Evolutionary conservation across 1,140 invertebrate species (phyloP).

Genomic region (Pantala flavescens): DNA sequence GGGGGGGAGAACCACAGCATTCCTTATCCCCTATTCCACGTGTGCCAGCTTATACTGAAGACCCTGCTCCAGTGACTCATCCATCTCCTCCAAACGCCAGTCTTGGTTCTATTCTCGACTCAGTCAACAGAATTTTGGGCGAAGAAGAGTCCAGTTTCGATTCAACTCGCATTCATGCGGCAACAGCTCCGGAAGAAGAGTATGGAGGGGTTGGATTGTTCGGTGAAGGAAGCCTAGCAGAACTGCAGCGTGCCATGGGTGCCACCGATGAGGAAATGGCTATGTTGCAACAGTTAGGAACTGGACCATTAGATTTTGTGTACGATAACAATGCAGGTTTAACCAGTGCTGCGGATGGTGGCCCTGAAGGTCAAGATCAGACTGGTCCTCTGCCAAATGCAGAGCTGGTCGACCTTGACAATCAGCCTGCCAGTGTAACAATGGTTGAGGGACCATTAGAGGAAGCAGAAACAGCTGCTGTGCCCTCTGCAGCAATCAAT

Average conservation of each 20-base stretch:
- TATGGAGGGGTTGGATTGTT: neutral
- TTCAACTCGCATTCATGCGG: neutral
- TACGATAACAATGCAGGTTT: conserved; percentile 15
- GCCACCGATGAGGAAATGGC: conserved; percentile 31
- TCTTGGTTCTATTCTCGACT: conserved; percentile 4
- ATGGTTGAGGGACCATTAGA: conserved; percentile 22
- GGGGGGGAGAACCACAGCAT: neutral
- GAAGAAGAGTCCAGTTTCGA: neutral
- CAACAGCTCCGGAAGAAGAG: neutral
- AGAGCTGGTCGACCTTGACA: conserved; percentile 18
- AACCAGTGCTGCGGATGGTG: neutral
- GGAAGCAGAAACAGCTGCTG: neutral
- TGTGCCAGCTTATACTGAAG: neutral
- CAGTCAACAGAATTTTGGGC: conserved; percentile 9
- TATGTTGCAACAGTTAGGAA: conserved; percentile 29
- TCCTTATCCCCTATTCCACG: neutral
- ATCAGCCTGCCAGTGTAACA: conserved; percentile 24
- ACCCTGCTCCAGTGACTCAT: neutral
- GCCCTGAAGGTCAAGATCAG: neutral
- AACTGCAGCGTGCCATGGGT: conserved; percentile 30
- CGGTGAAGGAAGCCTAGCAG: conserved; percentile 19
- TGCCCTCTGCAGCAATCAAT: neutral
- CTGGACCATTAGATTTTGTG: conserved; percentile 13
- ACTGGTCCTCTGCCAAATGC: conserved; percentile 15
- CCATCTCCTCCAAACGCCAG: neutral